These are phyloP conservation scores for Eptesicus fuscus DNA, from an alignment of 2,113 vertebrate species.

Conservation along the genomic window DNA sequence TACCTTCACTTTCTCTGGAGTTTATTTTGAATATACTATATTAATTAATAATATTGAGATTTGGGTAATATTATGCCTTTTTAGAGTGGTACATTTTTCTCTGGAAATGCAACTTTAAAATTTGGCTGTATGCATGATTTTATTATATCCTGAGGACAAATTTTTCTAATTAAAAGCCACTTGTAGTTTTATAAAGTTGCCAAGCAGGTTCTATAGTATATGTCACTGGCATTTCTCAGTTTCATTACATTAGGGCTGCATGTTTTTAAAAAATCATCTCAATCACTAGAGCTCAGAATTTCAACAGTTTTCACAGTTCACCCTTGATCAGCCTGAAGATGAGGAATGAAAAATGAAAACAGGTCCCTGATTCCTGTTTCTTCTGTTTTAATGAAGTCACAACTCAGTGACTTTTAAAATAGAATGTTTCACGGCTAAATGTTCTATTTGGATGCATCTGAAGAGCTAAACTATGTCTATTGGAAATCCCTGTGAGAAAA, in stretches of 20 bases:
- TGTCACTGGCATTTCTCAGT: background rate
- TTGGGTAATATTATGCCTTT: background rate
- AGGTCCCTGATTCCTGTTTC: background rate
- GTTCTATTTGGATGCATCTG: constrained; percentile 60
- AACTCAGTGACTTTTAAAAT: constrained; percentile 43
- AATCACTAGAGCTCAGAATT: background rate
- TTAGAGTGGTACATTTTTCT: background rate
- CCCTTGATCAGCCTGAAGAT: background rate
- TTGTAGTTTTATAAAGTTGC: background rate
- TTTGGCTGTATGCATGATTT: background rate
- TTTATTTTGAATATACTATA: background rate
- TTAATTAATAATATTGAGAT: background rate
- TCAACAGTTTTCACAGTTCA: background rate
- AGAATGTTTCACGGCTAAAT: constrained; percentile 42
- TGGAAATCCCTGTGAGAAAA: constrained; percentile 55
- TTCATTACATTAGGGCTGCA: background rate
- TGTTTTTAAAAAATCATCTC: background rate
- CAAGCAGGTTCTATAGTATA: background rate
- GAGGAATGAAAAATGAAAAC: background rate
- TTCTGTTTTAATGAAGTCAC: background rate
- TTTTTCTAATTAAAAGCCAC: constrained; percentile 4
- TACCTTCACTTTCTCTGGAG: background rate
- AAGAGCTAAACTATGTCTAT: constrained; percentile 55
- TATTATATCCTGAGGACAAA: background rate
- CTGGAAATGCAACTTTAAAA: constrained; percentile 19